A percentile compares a stretch with the other conserved stretches of the same genome.
Conservation (phyloP, 2,113 vertebrate genomes). For the Hippocampus mohnikei region DNA sequence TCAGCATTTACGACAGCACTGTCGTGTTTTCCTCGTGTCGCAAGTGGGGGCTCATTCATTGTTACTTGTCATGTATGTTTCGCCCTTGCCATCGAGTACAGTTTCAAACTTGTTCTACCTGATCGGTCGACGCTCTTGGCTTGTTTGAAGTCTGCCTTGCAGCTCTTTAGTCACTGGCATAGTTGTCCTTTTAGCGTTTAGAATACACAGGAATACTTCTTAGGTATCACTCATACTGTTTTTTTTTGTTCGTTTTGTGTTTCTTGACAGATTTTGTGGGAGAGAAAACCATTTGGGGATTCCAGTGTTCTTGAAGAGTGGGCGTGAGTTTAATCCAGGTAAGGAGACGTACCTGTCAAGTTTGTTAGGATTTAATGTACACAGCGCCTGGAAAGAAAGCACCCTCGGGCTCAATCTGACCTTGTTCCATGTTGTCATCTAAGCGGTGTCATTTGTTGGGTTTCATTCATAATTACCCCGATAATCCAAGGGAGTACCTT, state of each 20-base stretch:
- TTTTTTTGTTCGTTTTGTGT: neutral
- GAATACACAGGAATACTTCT: neutral
- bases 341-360: neutral
- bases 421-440: neutral
- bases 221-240: neutral
- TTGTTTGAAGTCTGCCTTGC: neutral
- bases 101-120: neutral
- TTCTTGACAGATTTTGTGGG: neutral
- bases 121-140: neutral
- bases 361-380: neutral
- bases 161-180: neutral
- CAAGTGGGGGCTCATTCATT: too few relatives aligned
- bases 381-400: neutral
- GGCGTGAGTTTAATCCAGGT: neutral
- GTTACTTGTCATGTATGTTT: neutral
- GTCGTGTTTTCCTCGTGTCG: neutral
- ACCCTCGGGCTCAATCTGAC: neutral
- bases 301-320: neutral
- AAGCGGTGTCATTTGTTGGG: neutral
- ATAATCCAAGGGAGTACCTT: neutral
- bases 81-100: neutral
- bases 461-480: neutral
- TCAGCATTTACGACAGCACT: neutral
- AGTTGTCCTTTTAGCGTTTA: neutral
- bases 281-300: neutral